Evolutionary conservation across 2,888 invertebrate genomes (phyloP).

Genomic region (Drosophila demipolita): DNA sequence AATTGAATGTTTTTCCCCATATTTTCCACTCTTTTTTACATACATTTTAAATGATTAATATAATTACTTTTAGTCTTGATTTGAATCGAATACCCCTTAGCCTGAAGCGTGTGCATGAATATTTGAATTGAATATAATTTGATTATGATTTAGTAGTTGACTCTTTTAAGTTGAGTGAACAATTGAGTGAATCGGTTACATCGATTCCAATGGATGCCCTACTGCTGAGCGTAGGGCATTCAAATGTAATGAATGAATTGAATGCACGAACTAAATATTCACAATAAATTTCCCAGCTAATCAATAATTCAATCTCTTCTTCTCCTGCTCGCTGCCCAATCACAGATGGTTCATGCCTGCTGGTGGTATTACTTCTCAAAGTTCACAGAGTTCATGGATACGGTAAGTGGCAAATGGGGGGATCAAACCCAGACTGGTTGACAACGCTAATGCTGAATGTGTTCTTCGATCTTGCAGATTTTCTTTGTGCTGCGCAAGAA

Average conservation of each 20-base stretch:
- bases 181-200: conserved; percentile 23
- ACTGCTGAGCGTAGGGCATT: conserved; percentile 29
- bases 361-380: conserved; percentile 99
- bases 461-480: conserved; percentile 87
- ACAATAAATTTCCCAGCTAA: conserved; percentile 16
- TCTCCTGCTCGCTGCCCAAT: conserved; percentile 14
- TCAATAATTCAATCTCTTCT: conserved; percentile 23
- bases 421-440: not conserved
- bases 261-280: conserved; percentile 23
- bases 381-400: conserved; percentile 98
- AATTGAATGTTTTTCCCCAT: conserved; percentile 43
- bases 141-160: conserved; percentile 43
- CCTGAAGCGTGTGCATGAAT: conserved; percentile 59
- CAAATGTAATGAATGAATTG: conserved; percentile 20
- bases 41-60: conserved; percentile 45
- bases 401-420: conserved; percentile 89
- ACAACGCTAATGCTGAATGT: not conserved
- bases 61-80: conserved; percentile 40
- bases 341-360: conserved; percentile 97
- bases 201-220: conserved; percentile 33
- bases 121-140: conserved; percentile 43
- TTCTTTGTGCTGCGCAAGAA: conserved; percentile 98
- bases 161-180: conserved; percentile 21
- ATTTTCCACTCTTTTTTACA: conserved; percentile 12
- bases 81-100: conserved; percentile 16